Conservation (phyloP, 2,113 vertebrate genomes). For the Neotragus pygmaeus region DNA sequence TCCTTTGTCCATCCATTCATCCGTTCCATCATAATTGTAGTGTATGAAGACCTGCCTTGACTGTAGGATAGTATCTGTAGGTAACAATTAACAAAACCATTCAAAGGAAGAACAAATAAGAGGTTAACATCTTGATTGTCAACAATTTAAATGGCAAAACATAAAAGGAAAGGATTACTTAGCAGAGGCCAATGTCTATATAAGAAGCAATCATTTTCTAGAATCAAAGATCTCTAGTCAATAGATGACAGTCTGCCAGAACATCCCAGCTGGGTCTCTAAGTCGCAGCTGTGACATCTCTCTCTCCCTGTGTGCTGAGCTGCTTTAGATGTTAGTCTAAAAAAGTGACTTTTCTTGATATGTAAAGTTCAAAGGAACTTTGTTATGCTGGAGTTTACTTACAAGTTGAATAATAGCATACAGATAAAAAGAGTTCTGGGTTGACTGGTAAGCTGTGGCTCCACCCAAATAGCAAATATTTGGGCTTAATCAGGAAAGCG, state of each 20-base stretch:
- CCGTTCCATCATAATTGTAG: neutral
- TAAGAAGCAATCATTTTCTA: slow-evolving; percentile 20
- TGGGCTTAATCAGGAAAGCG: slow-evolving; percentile 56
- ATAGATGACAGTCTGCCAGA: neutral
- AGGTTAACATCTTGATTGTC: neutral
- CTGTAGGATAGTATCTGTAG: neutral
- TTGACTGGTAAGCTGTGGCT: neutral
- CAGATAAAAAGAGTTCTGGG: slow-evolving; percentile 39
- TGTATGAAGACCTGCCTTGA: neutral
- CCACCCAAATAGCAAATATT: slow-evolving; percentile 63
- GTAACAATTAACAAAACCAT: neutral
- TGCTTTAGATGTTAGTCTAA: slow-evolving; percentile 37
- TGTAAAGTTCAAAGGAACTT: slow-evolving; percentile 62
- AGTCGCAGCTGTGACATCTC: neutral
- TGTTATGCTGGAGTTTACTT: neutral
- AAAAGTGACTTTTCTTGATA: slow-evolving; percentile 50
- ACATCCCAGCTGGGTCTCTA: neutral
- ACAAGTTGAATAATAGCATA: slow-evolving; percentile 23
- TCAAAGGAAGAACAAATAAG: neutral
- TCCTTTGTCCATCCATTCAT: neutral
- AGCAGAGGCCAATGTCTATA: neutral
- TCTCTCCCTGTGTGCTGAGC: neutral
- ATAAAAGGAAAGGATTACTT: slow-evolving; percentile 4
- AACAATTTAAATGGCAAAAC: slow-evolving; percentile 18
- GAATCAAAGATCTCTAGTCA: neutral